A percentile compares a stretch with the other conserved stretches of the same genome.
These are phyloP conservation scores for Ormyrus pomaceus DNA, from an alignment of 2,888 invertebrate species.

Conservation along the genomic window DNA sequence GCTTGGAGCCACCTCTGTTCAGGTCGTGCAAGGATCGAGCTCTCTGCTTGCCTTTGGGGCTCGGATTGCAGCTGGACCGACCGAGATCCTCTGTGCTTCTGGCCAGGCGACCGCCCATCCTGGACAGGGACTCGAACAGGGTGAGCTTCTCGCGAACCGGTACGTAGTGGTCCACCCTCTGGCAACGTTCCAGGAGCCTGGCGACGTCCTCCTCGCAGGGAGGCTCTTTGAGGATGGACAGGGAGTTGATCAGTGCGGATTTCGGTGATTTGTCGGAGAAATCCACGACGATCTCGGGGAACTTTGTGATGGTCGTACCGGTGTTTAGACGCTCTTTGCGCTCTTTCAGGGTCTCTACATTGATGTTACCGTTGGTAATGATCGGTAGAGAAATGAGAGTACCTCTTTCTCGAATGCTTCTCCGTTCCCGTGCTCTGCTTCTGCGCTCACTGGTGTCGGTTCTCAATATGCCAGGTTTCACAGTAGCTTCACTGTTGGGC, in stretches of 20 bases:
- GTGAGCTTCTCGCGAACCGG: conserved; percentile 84
- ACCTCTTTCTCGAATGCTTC: conserved; percentile 63
- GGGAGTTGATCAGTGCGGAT: conserved; percentile 51
- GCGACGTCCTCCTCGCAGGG: conserved; percentile 75
- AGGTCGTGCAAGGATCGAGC: conserved; percentile 83
- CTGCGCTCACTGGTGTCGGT: conserved; percentile 65
- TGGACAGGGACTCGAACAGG: conserved; percentile 83
- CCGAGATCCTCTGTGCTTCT: conserved; percentile 82
- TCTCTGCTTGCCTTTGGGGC: conserved; percentile 76
- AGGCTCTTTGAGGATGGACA: conserved; percentile 59
- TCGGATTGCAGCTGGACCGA: conserved; percentile 66
- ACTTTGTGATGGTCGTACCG: conserved; percentile 29
- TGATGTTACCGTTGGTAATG: conserved; percentile 14
- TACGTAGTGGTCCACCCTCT: conserved; percentile 81
- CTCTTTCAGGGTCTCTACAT: conserved; percentile 63
- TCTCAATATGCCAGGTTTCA: conserved; percentile 62
- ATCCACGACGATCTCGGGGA: conserved; percentile 47
- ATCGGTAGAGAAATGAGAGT: conserved; percentile 34
- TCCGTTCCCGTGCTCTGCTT: conserved; percentile 70
- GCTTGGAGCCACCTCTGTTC: conserved; percentile 75
- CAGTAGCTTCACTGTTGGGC: conserved; percentile 51
- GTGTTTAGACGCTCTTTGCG: conserved; percentile 61
- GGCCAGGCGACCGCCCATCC: conserved; percentile 79
- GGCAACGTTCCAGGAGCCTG: conserved; percentile 77
- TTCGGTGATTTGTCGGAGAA: conserved; percentile 42